These are phyloP conservation scores for Ormyrus labotus DNA, from an alignment of 2,888 invertebrate genomes.

Conservation along the genomic window DNA sequence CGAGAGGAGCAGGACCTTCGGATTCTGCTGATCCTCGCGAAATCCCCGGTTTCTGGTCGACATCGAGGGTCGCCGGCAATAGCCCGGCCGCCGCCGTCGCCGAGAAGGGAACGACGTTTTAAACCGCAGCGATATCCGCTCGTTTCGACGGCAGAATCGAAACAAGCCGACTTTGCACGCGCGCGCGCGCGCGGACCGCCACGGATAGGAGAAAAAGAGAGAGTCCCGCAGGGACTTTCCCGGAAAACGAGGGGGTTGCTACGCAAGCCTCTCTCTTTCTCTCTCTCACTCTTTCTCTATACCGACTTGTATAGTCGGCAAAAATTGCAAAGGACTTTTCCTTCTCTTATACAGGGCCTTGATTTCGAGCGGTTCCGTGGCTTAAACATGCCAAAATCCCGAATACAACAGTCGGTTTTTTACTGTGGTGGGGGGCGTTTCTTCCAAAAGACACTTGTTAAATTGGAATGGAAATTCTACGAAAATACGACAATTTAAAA, in stretches of 20 bases:
- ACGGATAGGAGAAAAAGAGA: background rate
- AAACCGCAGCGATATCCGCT: slow-evolving; percentile 74
- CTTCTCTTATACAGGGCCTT: background rate
- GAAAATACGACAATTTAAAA: too few species aligned
- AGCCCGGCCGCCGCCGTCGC: slow-evolving; percentile 23
- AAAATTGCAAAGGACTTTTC: slow-evolving; percentile 43
- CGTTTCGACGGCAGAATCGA: slow-evolving; percentile 62
- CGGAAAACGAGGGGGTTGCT: slow-evolving; percentile 62
- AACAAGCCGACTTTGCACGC: slow-evolving; percentile 57
- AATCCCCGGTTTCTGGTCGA: slow-evolving; percentile 65
- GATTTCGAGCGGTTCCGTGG: slow-evolving; percentile 5
- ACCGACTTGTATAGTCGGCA: slow-evolving; percentile 3
- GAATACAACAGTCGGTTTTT: background rate
- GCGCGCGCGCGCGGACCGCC: background rate
- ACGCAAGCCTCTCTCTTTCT: slow-evolving; percentile 27
- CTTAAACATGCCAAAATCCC: background rate
- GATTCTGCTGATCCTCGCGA: slow-evolving; percentile 74
- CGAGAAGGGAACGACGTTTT: slow-evolving; percentile 68
- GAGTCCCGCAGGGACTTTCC: slow-evolving; percentile 63
- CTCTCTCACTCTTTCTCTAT: background rate
- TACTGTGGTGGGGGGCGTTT: too few species aligned
- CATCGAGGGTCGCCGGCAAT: slow-evolving; percentile 63
- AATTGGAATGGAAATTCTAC: too few species aligned
- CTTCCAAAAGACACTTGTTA: too few species aligned
- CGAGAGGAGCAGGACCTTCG: slow-evolving; percentile 56